A percentile compares a stretch with the other conserved stretches of the same genome.
These are phyloP conservation scores for Drosophila aff. DNA, from an alignment of 1,140 invertebrate species.

Conservation along the genomic window DNA sequence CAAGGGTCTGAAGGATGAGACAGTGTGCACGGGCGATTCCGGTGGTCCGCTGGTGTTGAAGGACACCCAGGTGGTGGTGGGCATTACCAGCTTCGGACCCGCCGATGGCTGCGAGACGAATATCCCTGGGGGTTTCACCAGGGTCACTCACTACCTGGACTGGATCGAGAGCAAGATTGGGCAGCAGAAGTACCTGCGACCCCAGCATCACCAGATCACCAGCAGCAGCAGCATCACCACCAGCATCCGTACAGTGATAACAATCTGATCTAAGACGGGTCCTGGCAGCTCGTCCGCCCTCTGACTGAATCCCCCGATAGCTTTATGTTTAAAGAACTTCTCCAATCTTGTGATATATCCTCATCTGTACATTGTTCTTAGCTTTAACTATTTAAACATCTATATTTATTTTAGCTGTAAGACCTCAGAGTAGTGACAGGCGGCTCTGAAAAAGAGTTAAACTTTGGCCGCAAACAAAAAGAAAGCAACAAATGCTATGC, in stretches of 20 bases:
- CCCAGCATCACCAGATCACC: conserved; percentile 25
- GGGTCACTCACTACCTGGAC: conserved; percentile 78
- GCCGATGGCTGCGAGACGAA: conserved; percentile 81
- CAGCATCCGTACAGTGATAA: conserved; percentile 63
- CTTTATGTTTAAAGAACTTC: conserved; percentile 61
- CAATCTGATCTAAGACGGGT: conserved; percentile 57
- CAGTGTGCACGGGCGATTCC: conserved; percentile 80
- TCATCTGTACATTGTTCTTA: conserved; percentile 57
- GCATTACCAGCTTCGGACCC: conserved; percentile 81
- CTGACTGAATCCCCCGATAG: conserved; percentile 72
- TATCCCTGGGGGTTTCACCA: conserved; percentile 77
- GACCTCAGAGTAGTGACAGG: conserved; percentile 20
- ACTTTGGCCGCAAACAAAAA: conserved; percentile 50
- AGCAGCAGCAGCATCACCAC: conserved; percentile 27
- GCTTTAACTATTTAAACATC: conserved; percentile 67
- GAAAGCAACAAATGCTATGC: conserved; percentile 56
- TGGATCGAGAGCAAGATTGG: conserved; percentile 82
- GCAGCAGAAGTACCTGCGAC: conserved; percentile 13
- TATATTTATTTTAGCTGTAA: conserved; percentile 78
- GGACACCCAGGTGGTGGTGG: conserved; percentile 74
- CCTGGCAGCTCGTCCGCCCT: conserved; percentile 20
- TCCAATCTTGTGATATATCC: conserved; percentile 73
- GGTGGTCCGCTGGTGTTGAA: conserved; percentile 79
- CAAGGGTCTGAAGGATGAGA: conserved; percentile 78
- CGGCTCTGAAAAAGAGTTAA: conserved; percentile 18